These are phyloP conservation scores for Lepidocyrtoides sp. DNA, from an alignment of 2,888 invertebrate species.

Conservation along the genomic window DNA sequence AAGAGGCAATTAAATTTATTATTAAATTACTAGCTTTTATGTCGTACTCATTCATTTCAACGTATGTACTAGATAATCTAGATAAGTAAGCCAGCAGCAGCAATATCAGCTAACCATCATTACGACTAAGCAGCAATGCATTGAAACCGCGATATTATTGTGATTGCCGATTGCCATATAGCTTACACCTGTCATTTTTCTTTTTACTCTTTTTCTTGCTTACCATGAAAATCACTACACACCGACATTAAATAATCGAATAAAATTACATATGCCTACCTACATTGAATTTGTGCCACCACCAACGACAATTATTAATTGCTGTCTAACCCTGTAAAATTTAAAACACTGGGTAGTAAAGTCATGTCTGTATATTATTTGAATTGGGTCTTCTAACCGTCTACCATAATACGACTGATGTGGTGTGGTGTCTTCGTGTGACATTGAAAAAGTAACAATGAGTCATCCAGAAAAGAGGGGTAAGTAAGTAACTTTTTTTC, in stretches of 20 bases:
- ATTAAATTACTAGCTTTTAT: too few relatives aligned
- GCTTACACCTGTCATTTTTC: too few relatives aligned
- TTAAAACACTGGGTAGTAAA: background rate
- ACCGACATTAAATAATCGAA: background rate
- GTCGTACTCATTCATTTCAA: too few relatives aligned
- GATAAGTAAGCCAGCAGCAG: too few relatives aligned
- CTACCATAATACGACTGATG: background rate
- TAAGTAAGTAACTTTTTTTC: constrained; percentile 52
- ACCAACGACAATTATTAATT: background rate
- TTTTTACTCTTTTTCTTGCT: too few relatives aligned
- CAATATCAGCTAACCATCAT: too few relatives aligned
- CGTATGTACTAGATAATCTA: too few relatives aligned
- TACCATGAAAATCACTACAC: too few relatives aligned
- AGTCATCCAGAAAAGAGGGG: constrained; percentile 2
- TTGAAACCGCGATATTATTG: too few relatives aligned
- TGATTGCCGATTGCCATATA: too few relatives aligned
- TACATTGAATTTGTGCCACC: background rate
- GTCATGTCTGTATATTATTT: background rate
- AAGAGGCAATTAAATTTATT: too few relatives aligned
- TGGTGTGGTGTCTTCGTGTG: constrained; percentile 41
- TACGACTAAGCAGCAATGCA: too few relatives aligned
- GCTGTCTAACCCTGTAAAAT: constrained; percentile 35
- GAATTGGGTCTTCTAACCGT: background rate
- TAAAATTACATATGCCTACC: background rate
- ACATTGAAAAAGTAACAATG: constrained; percentile 61